Evolutionary conservation across 2,888 invertebrate species (phyloP).

Genomic region (Adela reaumurella): DNA sequence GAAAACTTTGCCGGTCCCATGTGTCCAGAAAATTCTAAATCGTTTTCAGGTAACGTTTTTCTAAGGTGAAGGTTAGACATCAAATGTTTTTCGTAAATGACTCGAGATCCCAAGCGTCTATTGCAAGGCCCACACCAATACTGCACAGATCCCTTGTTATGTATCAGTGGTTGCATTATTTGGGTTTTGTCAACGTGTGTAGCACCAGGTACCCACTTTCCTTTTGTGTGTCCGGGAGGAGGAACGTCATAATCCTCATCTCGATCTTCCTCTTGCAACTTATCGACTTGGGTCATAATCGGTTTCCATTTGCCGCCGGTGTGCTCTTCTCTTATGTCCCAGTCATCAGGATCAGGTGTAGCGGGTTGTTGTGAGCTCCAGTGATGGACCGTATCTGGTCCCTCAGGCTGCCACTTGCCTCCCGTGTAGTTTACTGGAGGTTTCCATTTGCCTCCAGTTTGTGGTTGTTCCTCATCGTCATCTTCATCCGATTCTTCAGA

Average conservation of each 20-base stretch:
- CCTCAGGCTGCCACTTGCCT: conserved; percentile 72
- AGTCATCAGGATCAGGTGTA: conserved; percentile 51
- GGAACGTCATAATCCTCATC: conserved; percentile 56
- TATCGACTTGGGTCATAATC: conserved; percentile 16
- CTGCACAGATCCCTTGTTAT: conserved; percentile 52
- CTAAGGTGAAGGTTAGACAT: conserved; percentile 70
- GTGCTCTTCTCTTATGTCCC: conserved; percentile 51
- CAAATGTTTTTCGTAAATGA: conserved; percentile 73
- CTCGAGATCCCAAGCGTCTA: conserved; percentile 66
- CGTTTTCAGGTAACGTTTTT: conserved; percentile 63
- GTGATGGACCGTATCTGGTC: conserved; percentile 30
- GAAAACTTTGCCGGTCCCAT: conserved; percentile 27
- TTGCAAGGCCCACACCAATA: conserved; percentile 83
- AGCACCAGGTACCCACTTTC: conserved; percentile 78
- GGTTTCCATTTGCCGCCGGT: conserved; percentile 67
- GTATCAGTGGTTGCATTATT: conserved; percentile 51
- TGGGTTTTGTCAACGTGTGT: conserved; percentile 40
- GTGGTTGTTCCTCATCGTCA: conserved; percentile 39
- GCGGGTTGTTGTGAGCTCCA: conserved; percentile 45
- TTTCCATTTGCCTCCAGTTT: conserved; percentile 31
- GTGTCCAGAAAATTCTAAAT: conserved; percentile 61
- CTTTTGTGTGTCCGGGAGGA: conserved; percentile 68
- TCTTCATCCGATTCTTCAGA: conserved; percentile 60
- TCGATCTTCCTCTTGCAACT: conserved; percentile 28
- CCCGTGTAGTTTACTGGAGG: conserved; percentile 59